Evolutionary conservation across 2,113 vertebrate genomes (phyloP), one percentile per base, ranked within the genome.

Genomic region (Mesitornis unicolor): DNA sequence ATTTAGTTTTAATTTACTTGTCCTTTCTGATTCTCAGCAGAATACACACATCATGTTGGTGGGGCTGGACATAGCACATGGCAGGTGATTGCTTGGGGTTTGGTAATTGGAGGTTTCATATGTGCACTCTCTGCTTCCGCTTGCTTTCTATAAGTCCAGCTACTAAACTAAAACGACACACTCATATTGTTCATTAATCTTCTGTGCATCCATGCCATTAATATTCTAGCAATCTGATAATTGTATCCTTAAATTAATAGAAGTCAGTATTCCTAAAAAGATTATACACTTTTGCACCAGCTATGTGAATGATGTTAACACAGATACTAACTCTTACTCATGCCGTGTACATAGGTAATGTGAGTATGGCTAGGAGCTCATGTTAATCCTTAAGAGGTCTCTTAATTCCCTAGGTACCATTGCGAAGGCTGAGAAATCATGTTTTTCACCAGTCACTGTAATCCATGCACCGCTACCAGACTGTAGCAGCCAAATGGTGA

Each of bases 221-320:
- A 87, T 93, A 89, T 64, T 89, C 40, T 47, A 82, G 68, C 87
- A 89, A 91, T 83, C 61, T 57, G 36, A 90, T 93, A 36, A 19
- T 29, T 43, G 33, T 75, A 69, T 47, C 67, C 36, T 63, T 78
- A 84, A 93, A 95, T 95, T 87, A 95, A 92, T 78, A 93, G 79
- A 84, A 69, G 43, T 63, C 83, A 87, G 40, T 51, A 64, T 92
- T 92, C 60, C 60, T 92, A 67, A 90, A 86, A 81, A 54, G 79
- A 70, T 92, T 59, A 74, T 59, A 40, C 33, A 10, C 15, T 77
- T 92, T 63, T 70, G 12, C 64, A 71, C 81, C 60, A 86, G 35
- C 76, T 24, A 7, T 5, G 16, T 88, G 75, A 86, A 43, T 80
- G 24, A 79, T 7, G 35, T 67, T 38, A 45, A 29, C 7, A 47